A percentile compares a stretch with the other conserved stretches of the same genome.
Conservation (phyloP, 2,113 vertebrate species). For the Cyanoderma ruficeps region DNA sequence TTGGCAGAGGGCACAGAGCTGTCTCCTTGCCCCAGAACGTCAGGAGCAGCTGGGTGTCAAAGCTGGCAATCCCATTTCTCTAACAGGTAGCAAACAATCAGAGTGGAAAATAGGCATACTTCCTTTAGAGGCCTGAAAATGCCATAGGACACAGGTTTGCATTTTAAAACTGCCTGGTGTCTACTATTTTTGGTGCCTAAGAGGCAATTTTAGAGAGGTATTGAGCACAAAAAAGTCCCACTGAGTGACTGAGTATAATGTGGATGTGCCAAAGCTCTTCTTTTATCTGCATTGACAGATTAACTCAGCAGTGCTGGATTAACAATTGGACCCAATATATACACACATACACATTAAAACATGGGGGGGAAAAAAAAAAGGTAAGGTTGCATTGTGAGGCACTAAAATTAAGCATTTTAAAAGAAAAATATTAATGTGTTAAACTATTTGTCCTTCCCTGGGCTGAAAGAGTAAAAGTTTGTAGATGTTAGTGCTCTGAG, state of each 20-base stretch:
- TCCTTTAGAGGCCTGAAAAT: background rate
- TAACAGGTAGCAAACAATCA: background rate
- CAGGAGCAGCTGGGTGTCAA: background rate
- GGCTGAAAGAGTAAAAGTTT: background rate
- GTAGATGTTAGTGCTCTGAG: background rate
- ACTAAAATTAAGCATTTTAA: background rate
- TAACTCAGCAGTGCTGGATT: background rate
- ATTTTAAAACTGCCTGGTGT: background rate
- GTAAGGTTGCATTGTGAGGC: background rate
- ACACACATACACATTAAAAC: background rate
- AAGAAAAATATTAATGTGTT: background rate
- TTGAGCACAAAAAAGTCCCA: background rate
- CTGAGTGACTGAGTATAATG: background rate
- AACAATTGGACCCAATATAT: background rate
- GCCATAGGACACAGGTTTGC: background rate
- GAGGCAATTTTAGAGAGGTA: background rate
- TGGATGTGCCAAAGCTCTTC: background rate
- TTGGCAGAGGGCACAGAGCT: fast-evolving
- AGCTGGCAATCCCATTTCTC: background rate
- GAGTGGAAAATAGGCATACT: background rate
- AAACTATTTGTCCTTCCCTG: background rate
- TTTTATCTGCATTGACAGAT: background rate
- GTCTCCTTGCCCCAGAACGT: background rate
- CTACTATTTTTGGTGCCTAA: background rate
- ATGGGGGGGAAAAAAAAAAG: background rate